Evolutionary conservation across 23 tunicate genomes (phyloP), one percentile per base, ranked within the genome.

Genomic region (Halocynthia aurantium): DNA sequence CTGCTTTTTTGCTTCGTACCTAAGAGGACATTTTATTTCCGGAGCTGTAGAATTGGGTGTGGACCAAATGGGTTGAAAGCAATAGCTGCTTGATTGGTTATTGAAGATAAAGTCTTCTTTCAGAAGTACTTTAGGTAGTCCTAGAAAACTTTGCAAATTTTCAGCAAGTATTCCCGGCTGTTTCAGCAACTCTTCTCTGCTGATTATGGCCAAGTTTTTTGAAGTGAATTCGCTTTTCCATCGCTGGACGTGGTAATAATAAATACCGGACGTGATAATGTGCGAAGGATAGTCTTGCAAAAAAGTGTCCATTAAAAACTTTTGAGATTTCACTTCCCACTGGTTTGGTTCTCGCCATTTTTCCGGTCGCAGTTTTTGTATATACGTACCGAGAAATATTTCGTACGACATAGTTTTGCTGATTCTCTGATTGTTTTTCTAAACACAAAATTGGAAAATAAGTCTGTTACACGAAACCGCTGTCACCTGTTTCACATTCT

Each of bases 331-430:
- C 6, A 11, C 78, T 22, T 74, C 78, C 60, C 50, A 74, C 5
- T 74, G 60, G 69, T 54, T 22, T 12, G 20, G 57, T 20, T 10
- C 56, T 52, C 22, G 22, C 21, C 19, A 22, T 5, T 20, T 54
- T 1, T 20, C 64, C 21, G 50, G 8, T 8, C 56, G 10, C 22
- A 54, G 22, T 54, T 56, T 74, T 20, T 54, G n/a, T 31, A 74
- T 13, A n/a, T 74, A 74, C 31, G 78, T 52, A 9, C 78, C 78
- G 10, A 74, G 78, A 18, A 54, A 54, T 54, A 74, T 20, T 54
- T 55, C 50, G 21, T 74, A 74, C 6, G 18, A 15, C 62, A 21
- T 10, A 12, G n/a, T 49, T 22, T 74, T 53, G 62, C 8, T 6
- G 75, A 49, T 70, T 10, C 53, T 19, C 5, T 70, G 53, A 22